A percentile compares a stretch with the other conserved stretches of the same genome.
Conservation (phyloP, 2,888 invertebrate species). For the Meandrusa payeni region DNA sequence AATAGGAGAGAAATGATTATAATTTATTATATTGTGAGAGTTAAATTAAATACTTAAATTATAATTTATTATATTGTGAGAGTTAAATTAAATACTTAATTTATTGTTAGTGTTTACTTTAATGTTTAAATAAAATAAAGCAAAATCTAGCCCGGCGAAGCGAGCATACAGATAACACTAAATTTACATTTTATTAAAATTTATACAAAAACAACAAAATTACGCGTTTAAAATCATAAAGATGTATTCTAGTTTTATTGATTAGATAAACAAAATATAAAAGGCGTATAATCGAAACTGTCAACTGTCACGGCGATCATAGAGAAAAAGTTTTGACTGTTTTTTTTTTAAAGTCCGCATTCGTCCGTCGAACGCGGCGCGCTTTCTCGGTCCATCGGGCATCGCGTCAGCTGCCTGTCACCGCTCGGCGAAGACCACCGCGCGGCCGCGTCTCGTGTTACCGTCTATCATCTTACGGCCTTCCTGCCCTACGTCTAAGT, state of each 20-base stretch:
- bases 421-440: slow-evolving; percentile 66
- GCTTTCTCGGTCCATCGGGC: slow-evolving; percentile 79
- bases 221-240: too few species aligned
- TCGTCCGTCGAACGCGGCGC: slow-evolving; percentile 67
- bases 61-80: too few species aligned
- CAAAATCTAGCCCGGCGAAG: too few species aligned
- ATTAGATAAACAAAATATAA: slow-evolving; percentile 21
- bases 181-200: too few species aligned
- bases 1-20: too few species aligned
- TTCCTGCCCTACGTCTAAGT: slow-evolving; percentile 69
- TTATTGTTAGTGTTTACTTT: too few species aligned
- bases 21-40: too few species aligned
- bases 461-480: slow-evolving; percentile 73
- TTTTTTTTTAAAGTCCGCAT: slow-evolving; percentile 42
- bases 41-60: too few species aligned
- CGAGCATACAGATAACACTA: too few species aligned
- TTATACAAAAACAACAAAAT: too few species aligned
- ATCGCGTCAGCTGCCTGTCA: slow-evolving; percentile 77
- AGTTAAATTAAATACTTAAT: too few species aligned
- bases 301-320: slow-evolving; percentile 39
- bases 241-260: slow-evolving; percentile 3
- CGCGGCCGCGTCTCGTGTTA: slow-evolving; percentile 64
- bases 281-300: slow-evolving; percentile 30
- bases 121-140: too few species aligned
- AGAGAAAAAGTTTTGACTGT: slow-evolving; percentile 31